These are phyloP conservation scores for Drosophila macrospina DNA, from an alignment of 2,888 invertebrate species.

Conservation along the genomic window DNA sequence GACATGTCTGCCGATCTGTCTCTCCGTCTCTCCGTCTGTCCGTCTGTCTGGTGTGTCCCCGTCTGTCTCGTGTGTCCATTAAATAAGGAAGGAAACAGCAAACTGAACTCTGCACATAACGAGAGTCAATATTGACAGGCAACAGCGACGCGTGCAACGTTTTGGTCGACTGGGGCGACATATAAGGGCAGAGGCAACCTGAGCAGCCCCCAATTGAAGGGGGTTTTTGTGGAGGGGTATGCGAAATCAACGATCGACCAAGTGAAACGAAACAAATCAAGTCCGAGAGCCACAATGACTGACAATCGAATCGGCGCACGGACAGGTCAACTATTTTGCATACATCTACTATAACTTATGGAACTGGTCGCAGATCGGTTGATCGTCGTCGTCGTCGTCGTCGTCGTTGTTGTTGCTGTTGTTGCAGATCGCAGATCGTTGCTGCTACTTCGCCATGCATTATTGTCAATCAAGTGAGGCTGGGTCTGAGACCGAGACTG, in stretches of 20 bases:
- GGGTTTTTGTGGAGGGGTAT: background rate
- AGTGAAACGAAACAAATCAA: constrained; percentile 81
- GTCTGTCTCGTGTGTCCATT: constrained; percentile 73
- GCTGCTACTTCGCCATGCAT: constrained; percentile 77
- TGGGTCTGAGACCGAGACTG: constrained; percentile 30
- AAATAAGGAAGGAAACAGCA: constrained; percentile 79
- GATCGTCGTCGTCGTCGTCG: constrained; percentile 68
- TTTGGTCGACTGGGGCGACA: constrained; percentile 59
- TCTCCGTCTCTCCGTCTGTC: constrained; percentile 23
- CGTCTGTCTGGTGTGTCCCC: too few species aligned
- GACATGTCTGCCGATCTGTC: constrained; percentile 70
- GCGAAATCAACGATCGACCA: constrained; percentile 59
- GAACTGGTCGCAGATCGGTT: constrained; percentile 71
- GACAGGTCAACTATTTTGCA: constrained; percentile 85
- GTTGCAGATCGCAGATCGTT: constrained; percentile 62
- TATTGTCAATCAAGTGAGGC: constrained; percentile 81
- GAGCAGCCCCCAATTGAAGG: constrained; percentile 36
- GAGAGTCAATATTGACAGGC: constrained; percentile 81
- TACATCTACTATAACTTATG: constrained; percentile 83
- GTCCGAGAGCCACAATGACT: constrained; percentile 78
- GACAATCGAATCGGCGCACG: constrained; percentile 78
- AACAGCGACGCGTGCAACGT: constrained; percentile 77
- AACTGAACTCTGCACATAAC: constrained; percentile 73
- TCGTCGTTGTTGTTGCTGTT: constrained; percentile 54
- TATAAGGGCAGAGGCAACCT: constrained; percentile 70